A percentile compares a stretch with the other conserved stretches of the same genome.
phyloP scores from a whole-genome alignment of 2,113 vertebrate species.

The Seriola aureovittata region DNA sequence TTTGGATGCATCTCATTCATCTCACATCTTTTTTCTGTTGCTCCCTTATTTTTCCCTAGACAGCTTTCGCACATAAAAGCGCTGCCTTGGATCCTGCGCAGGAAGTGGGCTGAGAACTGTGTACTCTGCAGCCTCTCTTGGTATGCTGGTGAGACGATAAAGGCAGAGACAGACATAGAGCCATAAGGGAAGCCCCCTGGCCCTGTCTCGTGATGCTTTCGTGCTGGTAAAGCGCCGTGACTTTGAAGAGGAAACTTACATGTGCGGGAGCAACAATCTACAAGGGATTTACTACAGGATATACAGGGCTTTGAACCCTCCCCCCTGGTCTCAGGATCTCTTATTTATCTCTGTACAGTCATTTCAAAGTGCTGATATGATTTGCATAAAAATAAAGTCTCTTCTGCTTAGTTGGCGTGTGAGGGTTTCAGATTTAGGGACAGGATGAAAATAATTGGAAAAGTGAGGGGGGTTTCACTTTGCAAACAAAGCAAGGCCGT shows the following conservation, averaged over 20 bases:
- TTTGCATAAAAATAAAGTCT: conserved; percentile 42
- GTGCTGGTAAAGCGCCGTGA: conserved; percentile 66
- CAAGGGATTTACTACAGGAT: conserved; percentile 77
- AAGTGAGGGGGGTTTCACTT: not conserved
- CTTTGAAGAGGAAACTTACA: conserved; percentile 75
- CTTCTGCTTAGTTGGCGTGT: not conserved
- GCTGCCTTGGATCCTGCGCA: conserved; percentile 51
- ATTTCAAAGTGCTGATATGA: conserved; percentile 74
- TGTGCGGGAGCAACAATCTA: conserved; percentile 80
- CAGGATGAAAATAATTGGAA: not conserved
- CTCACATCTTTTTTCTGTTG: conserved; percentile 55
- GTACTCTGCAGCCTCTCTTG: conserved; percentile 56
- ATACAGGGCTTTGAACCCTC: conserved; percentile 73
- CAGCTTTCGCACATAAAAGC: conserved; percentile 76
- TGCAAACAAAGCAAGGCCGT: not conserved
- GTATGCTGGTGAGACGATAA: conserved; percentile 79
- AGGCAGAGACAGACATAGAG: conserved; percentile 73
- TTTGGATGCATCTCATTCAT: conserved; percentile 75
- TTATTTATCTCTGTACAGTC: conserved; percentile 70
- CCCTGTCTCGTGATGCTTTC: conserved; percentile 69
- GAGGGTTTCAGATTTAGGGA: conserved; percentile 8
- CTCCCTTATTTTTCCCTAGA: conserved; percentile 77
- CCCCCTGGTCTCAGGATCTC: conserved; percentile 64
- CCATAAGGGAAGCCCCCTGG: conserved; percentile 78
- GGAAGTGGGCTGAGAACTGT: conserved; percentile 73